Conservation (phyloP, 2,113 vertebrate species). For the Barnardius zonarius region DNA sequence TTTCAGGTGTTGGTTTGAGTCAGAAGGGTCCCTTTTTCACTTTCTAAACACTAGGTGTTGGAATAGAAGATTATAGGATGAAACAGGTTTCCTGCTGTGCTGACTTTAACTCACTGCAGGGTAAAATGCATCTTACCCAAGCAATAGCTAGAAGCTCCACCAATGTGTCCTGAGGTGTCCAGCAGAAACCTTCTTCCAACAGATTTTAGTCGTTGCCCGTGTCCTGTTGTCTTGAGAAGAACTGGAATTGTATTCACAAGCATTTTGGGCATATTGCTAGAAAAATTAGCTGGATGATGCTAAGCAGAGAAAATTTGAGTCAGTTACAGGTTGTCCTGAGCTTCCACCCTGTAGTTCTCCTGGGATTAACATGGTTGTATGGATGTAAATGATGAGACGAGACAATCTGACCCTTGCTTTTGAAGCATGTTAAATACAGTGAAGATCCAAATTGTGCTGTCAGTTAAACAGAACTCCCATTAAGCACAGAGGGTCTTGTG, state of each 20-base stretch:
- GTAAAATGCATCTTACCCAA: not conserved
- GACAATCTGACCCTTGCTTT: conserved; percentile 13
- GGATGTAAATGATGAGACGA: conserved; percentile 48
- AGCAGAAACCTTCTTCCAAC: not conserved
- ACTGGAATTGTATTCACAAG: not conserved
- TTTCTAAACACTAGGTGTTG: not conserved
- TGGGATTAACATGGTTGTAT: not conserved
- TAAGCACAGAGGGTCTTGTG: conserved; percentile 23
- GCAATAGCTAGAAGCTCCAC: not conserved
- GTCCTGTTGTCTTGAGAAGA: not conserved
- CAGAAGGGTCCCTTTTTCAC: not conserved
- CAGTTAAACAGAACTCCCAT: conserved; percentile 36
- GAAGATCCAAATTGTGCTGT: conserved; percentile 19
- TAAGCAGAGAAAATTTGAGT: not conserved
- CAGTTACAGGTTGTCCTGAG: not conserved
- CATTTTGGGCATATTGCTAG: not conserved
- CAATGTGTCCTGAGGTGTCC: not conserved
- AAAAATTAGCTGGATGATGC: not conserved
- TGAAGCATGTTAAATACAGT: conserved; percentile 25
- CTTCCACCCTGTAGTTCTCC: not conserved
- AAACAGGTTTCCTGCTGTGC: not conserved
- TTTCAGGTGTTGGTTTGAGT: not conserved
- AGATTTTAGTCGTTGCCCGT: not conserved
- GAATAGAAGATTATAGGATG: not conserved
- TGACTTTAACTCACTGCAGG: not conserved